Conservation (phyloP, 2,888 invertebrate genomes). For the Empis livida region DNA sequence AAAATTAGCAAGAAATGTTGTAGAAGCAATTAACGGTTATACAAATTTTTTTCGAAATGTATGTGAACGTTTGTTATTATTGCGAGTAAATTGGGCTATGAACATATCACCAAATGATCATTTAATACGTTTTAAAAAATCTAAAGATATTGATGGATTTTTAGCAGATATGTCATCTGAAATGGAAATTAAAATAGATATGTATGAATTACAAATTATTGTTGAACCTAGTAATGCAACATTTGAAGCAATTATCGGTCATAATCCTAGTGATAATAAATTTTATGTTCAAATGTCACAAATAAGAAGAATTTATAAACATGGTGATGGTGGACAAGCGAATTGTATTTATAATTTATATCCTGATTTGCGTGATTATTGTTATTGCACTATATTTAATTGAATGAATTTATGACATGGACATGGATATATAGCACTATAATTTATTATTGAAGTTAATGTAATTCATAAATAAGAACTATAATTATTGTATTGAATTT, state of each 20-base stretch:
- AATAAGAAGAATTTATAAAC: conserved; percentile 69
- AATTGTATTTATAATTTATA: conserved; percentile 61
- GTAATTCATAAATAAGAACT: too few species aligned
- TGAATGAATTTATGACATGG: conserved; percentile 11
- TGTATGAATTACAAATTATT: conserved; percentile 67
- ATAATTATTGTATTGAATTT: too few species aligned
- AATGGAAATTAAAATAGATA: conserved; percentile 43
- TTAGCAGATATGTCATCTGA: conserved; percentile 55
- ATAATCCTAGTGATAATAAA: conserved; percentile 42
- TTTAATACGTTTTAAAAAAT: conserved; percentile 55
- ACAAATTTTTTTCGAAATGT: conserved; percentile 41
- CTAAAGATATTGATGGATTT: conserved; percentile 73
- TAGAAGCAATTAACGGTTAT: conserved; percentile 48
- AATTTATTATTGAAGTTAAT: too few species aligned
- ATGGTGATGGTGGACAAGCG: conserved; percentile 65
- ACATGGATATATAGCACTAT: too few species aligned
- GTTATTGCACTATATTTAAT: too few species aligned
- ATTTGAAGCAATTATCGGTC: conserved; percentile 69
- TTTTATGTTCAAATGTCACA: conserved; percentile 53
- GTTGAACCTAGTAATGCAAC: conserved; percentile 62
- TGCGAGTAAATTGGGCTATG: conserved; percentile 54
- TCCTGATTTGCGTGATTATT: conserved; percentile 69
- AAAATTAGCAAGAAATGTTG: conserved; percentile 45
- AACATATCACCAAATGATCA: conserved; percentile 53
- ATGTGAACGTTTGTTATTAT: conserved; percentile 48